Evolutionary conservation across 2,113 vertebrate genomes (phyloP).

Genomic region (Leucopsar rothschildi): DNA sequence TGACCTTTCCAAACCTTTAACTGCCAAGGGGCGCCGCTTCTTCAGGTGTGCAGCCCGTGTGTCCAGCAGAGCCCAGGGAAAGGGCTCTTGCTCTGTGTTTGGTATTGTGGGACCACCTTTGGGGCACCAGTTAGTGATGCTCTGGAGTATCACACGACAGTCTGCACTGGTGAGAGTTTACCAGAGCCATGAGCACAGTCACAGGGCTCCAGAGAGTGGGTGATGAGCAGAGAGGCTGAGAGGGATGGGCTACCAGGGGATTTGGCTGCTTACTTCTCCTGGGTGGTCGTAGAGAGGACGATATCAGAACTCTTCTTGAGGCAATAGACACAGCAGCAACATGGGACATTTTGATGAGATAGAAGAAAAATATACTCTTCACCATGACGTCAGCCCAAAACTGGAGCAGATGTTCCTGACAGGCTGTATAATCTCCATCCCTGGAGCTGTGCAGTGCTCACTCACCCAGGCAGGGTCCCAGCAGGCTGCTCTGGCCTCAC

Average conservation of each 20-base stretch:
- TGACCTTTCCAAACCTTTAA: not conserved
- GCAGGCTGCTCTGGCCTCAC: not conserved
- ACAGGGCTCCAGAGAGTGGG: not conserved
- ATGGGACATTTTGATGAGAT: not conserved
- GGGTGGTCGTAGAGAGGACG: not conserved
- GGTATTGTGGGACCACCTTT: not conserved
- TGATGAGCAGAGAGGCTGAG: not conserved
- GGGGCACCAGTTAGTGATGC: not conserved
- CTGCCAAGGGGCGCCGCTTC: accelerated
- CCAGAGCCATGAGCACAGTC: accelerated
- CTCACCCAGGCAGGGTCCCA: not conserved
- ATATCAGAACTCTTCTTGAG: not conserved
- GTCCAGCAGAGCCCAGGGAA: not conserved
- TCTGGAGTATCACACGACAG: not conserved
- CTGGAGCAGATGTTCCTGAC: not conserved
- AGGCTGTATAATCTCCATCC: not conserved
- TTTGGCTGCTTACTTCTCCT: not conserved
- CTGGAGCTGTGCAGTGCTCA: not conserved
- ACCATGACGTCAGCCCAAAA: not conserved
- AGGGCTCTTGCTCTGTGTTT: not conserved
- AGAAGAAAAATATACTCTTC: not conserved
- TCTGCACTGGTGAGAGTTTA: not conserved
- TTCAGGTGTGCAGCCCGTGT: accelerated
- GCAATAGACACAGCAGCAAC: not conserved
- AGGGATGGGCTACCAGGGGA: not conserved